Base-by-base conservation (phyloP, 2,113 vertebrate genomes). In the Cisticola juncidis region DNA sequence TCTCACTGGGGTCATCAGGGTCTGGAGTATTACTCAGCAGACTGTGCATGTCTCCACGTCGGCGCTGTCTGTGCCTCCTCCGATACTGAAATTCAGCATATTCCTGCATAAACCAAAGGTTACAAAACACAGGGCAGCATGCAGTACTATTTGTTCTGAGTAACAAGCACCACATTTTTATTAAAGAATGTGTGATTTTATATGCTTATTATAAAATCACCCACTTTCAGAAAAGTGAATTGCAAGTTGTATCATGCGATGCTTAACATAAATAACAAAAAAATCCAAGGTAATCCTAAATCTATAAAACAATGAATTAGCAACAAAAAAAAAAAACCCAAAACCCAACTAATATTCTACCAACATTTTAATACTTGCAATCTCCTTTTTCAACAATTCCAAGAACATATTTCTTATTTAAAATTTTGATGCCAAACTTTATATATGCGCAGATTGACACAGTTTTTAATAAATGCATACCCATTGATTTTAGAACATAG, bases 41-140 rank as follows among this genome's bases (percentile, higher is more conserved):
- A 91, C 99, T 99, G 83, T 99, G 98, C 98, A 99, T 97, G 48
- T 99, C 99, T n/a, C 99, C 99, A 45, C 99, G 97, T 31, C 99
- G 98, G 29, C 99, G 98, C 86, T 99, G 99, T 61, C 99, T 97
- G 86, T 99, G 99, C 94, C 99, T 98, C 96, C 99, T 98, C 96
- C 99, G 98, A 97, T 99, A 99, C 99, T 99, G 99, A 98, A 99
- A 99, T 98, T 99, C 99, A 97, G 99, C 99, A 97, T 99, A 99
- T 97, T 99, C 99, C 99, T 99, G 97, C 90, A 98, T 97, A 97
- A 97, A 98, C 96, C 98, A 97, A 97, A 98, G 94, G 97, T 97
- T 97, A 98, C 95, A 98, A 96, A 98, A 98, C 93, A 98, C 97
- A 97, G 96, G 95, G 97, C 96, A 97, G 97, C 97, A 98, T 98